Evolutionary conservation across 2,797 vertebrate species (phyloP).

Genomic region (Artibeus lituratus): DNA sequence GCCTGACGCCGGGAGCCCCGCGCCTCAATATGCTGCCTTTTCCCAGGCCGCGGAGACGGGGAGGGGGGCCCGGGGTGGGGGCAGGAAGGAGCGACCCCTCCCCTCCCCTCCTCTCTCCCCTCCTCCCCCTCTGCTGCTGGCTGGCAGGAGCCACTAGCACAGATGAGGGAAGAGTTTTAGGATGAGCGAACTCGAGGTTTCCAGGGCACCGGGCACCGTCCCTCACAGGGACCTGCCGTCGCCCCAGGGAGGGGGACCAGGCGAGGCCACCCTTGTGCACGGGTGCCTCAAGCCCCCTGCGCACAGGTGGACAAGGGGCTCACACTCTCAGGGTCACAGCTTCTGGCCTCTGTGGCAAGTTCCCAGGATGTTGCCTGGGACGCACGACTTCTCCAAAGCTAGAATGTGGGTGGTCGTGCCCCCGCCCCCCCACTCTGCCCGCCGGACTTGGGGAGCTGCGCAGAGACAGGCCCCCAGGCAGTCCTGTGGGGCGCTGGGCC

Average conservation of each 20-base stretch:
- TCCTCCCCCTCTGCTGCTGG: background rate
- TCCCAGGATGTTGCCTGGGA: background rate
- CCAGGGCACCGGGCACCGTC: background rate
- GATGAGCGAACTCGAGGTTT: background rate
- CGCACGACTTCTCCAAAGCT: background rate
- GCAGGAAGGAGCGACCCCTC: conserved; percentile 58
- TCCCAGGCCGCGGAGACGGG: conserved; percentile 73
- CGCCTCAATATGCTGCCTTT: conserved; percentile 82
- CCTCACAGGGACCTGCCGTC: background rate
- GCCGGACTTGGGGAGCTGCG: background rate
- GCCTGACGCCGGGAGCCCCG: conserved; percentile 76
- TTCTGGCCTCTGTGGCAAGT: background rate
- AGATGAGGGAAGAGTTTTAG: background rate
- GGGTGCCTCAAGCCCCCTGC: background rate
- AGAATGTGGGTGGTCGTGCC: background rate
- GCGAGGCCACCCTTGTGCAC: background rate
- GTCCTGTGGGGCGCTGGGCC: background rate
- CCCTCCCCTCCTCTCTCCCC: background rate
- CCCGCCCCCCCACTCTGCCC: no score
- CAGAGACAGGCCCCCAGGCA: background rate
- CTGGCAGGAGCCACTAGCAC: background rate
- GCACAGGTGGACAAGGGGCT: background rate
- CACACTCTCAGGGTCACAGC: background rate
- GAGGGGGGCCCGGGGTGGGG: background rate
- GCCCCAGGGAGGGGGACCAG: fast-evolving